Percentiles rank a stretch among this genome's conserved stretches.
Conservation (phyloP, 2,797 vertebrate species). For the Falco rusticolus region DNA sequence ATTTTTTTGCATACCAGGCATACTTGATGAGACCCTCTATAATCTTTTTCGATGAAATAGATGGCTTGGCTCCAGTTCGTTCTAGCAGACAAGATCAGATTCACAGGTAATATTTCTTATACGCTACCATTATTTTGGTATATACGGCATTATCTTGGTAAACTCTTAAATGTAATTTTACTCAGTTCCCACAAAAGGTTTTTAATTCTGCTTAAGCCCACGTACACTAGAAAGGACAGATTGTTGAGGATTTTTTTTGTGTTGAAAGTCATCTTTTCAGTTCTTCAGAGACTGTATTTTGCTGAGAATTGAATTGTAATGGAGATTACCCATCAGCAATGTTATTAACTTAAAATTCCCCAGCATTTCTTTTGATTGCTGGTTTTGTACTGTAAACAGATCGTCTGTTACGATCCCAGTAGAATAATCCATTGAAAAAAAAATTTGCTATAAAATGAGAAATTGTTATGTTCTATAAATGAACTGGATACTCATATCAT, state of each 20-base stretch:
- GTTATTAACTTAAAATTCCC: background rate
- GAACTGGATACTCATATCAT: background rate
- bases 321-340: background rate
- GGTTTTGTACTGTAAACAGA: background rate
- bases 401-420: background rate
- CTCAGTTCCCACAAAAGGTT: background rate
- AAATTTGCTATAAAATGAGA: background rate
- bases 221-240: background rate
- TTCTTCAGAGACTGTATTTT: background rate
- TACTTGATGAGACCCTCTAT: conserved; percentile 99
- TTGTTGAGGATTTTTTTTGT: background rate
- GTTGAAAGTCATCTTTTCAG: background rate
- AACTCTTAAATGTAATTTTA: background rate
- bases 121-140: background rate
- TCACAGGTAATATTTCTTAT: conserved; percentile 86
- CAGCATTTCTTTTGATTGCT: background rate
- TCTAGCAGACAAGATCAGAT: conserved; percentile 99
- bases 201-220: background rate
- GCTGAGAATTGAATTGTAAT: background rate
- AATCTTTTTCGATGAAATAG: conserved; percentile 99
- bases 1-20: conserved; percentile 79
- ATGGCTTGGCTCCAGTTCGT: conserved; percentile 98
- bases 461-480: background rate
- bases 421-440: background rate
- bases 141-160: background rate